phyloP scores from a whole-genome alignment of 37 sponge, comb jelly and placozoan species.

The Aplysina aerophoba region DNA sequence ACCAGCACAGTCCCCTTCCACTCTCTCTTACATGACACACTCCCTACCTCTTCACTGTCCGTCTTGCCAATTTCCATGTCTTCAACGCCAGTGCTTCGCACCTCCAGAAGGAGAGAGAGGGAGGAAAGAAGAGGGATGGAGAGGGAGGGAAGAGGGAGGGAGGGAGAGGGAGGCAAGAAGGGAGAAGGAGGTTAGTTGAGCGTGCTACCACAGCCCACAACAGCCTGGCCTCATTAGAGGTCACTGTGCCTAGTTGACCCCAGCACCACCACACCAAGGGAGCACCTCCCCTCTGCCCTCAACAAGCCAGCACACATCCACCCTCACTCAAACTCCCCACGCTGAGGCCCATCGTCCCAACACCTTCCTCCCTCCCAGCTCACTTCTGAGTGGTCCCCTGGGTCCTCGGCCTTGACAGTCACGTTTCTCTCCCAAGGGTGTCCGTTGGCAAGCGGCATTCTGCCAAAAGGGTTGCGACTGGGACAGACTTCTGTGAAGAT shows the following conservation, averaged over 20 bases:
- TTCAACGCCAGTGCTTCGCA: too few species aligned
- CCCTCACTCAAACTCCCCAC: neutral
- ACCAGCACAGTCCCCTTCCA: neutral
- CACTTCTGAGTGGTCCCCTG: slow-evolving; percentile 45
- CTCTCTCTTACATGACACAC: neutral
- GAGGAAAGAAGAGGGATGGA: slow-evolving; percentile 15
- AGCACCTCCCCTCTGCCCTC: too few species aligned
- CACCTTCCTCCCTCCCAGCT: neutral
- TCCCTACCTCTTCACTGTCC: neutral
- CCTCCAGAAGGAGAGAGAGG: slow-evolving; percentile 16
- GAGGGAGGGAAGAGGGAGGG: slow-evolving; percentile 36
- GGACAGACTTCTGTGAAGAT: slow-evolving; percentile 10
- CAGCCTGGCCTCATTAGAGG: neutral
- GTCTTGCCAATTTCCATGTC: too few species aligned
- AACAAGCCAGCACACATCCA: slow-evolving; percentile 26
- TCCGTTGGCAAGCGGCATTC: slow-evolving; percentile 79
- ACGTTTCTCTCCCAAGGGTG: slow-evolving; percentile 74
- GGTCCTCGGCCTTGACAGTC: slow-evolving; percentile 66
- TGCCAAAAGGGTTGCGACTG: slow-evolving; percentile 1
- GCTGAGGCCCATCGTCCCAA: neutral
- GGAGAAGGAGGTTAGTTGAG: neutral
- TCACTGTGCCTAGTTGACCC: too few species aligned
- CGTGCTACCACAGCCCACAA: too few species aligned
- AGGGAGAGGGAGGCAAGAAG: slow-evolving; percentile 15
- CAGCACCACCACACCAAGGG: too few species aligned